Percentiles rank a stretch among this genome's conserved stretches.
Conservation (phyloP, 2,113 vertebrate genomes). For the Falcunculus frontatus region DNA sequence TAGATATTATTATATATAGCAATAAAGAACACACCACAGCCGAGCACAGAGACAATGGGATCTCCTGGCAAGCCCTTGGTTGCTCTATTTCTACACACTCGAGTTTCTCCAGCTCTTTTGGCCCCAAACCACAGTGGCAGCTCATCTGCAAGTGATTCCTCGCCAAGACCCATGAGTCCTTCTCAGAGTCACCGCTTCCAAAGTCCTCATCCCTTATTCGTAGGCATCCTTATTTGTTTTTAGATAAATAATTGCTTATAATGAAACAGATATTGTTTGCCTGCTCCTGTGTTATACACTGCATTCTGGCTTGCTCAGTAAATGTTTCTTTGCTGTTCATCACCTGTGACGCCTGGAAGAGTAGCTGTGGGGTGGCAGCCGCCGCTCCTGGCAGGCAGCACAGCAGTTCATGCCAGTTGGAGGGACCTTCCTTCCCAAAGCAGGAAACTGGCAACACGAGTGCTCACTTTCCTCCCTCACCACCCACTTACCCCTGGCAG, state of each 20-base stretch:
- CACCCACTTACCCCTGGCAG: conserved; percentile 19
- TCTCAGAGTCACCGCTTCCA: not conserved
- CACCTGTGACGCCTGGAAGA: not conserved
- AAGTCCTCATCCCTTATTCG: not conserved
- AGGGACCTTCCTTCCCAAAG: conserved; percentile 27
- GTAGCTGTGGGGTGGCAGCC: conserved; percentile 9
- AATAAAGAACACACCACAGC: not conserved
- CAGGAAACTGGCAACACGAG: conserved; percentile 10
- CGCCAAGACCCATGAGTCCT: not conserved
- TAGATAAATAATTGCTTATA: not conserved
- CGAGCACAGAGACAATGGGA: not conserved
- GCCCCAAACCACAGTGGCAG: not conserved
- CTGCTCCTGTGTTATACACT: not conserved
- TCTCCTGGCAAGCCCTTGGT: not conserved
- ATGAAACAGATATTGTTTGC: not conserved
- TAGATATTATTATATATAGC: not conserved
- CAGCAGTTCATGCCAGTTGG: conserved; percentile 1
- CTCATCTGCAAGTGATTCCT: not conserved
- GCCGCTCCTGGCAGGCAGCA: not conserved
- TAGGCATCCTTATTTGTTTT: not conserved
- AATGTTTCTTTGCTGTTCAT: not conserved
- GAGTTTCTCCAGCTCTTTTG: not conserved
- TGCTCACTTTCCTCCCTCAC: not conserved
- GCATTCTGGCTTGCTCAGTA: not conserved
- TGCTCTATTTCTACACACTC: not conserved